Percentiles rank a stretch among this genome's conserved stretches.
Conservation (phyloP, 2,797 vertebrate genomes). For the Podarcis siculus region DNA sequence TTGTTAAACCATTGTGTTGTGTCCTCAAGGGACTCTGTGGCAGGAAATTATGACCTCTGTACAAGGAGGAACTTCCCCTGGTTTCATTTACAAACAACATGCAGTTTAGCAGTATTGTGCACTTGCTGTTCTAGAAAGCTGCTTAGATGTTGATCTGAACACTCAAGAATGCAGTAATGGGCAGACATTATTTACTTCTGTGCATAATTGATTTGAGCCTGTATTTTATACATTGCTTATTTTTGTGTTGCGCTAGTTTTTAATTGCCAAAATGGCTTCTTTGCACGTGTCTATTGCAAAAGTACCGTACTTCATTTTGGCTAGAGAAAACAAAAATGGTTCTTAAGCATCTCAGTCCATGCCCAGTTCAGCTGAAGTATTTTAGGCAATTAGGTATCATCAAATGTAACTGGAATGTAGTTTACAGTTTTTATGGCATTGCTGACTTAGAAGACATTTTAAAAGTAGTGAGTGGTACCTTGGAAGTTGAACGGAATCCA, state of each 20-base stretch:
- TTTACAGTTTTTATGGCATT: background rate
- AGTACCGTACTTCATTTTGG: background rate
- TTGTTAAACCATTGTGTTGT: background rate
- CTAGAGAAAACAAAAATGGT: background rate
- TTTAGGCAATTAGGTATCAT: background rate
- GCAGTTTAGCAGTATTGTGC: background rate
- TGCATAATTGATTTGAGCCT: background rate
- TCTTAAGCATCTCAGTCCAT: background rate
- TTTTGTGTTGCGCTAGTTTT: background rate
- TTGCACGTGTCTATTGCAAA: background rate
- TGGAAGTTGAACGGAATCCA: too few species aligned
- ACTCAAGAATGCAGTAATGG: background rate
- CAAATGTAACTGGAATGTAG: background rate
- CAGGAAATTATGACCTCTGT: background rate
- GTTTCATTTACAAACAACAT: background rate
- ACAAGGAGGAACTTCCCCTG: background rate
- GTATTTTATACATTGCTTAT: background rate
- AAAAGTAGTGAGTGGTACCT: background rate
- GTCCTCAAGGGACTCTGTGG: accelerated
- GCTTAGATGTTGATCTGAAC: background rate
- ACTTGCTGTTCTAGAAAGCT: background rate
- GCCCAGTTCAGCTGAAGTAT: background rate
- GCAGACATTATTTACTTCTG: background rate
- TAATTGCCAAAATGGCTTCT: background rate
- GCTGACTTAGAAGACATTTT: background rate